Percentiles rank a stretch among this genome's conserved stretches.
These are phyloP conservation scores for Halcyon senegalensis DNA, from an alignment of 2,113 vertebrate genomes.

Conservation along the genomic window DNA sequence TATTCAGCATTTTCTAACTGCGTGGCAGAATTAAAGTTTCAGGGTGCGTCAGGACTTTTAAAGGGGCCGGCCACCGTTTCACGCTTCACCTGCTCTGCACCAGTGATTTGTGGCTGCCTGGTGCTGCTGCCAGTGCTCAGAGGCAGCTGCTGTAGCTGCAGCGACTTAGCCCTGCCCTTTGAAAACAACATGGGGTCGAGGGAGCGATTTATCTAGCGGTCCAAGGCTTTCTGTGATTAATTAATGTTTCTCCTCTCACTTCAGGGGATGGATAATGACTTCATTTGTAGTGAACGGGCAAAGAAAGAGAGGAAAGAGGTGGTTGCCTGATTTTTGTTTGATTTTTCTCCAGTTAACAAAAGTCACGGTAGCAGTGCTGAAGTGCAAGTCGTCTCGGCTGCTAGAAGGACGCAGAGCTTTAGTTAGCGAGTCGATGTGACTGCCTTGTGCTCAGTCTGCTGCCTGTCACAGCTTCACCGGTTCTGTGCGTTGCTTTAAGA, in stretches of 20 bases:
- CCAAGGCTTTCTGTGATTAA: constrained; percentile 23
- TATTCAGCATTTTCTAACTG: constrained; percentile 68
- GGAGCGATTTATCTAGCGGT: constrained; percentile 26
- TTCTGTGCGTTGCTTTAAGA: constrained; percentile 28
- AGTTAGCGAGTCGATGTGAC: not conserved
- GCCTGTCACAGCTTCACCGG: not conserved
- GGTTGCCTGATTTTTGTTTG: not conserved
- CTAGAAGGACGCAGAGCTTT: not conserved
- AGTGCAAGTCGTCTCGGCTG: not conserved
- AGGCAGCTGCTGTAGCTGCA: constrained; percentile 35
- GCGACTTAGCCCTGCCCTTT: constrained; percentile 44
- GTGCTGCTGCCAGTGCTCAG: constrained; percentile 17
- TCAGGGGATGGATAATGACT: not conserved
- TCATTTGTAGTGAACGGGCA: not conserved
- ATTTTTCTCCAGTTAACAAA: not conserved
- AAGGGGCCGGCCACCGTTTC: constrained; percentile 1
- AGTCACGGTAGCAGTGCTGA: not conserved
- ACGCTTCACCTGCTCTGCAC: constrained; percentile 21
- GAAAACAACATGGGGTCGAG: constrained; percentile 17
- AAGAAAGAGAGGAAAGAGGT: not conserved
- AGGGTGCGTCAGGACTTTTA: constrained; percentile 21
- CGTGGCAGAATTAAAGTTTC: constrained; percentile 62
- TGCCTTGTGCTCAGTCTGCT: constrained; percentile 16
- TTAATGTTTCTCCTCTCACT: not conserved
- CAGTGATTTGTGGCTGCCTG: constrained; percentile 22